Base-by-base conservation (phyloP, 1,140 invertebrate species). In the Teleogryllus occipitalis region DNA sequence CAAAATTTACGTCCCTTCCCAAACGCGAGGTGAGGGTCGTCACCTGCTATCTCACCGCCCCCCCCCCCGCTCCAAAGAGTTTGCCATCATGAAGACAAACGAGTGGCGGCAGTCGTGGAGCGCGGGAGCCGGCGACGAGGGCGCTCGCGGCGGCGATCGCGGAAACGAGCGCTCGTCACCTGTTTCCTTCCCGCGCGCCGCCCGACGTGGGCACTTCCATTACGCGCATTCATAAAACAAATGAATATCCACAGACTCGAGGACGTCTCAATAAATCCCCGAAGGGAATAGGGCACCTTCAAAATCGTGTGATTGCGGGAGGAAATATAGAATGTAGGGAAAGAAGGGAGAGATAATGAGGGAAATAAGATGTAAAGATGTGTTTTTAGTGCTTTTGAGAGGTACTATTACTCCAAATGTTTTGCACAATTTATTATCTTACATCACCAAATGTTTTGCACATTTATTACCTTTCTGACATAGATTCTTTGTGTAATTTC, bases 161-260 rank as follows among this genome's bases (percentile, higher is more conserved):
- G 54, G 18, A 65, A 18, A 10, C 18, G 54, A 65, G 54, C 10
- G 54, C 54, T 65, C 54, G 18, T 65, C 54, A 65, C 54, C 54
- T 14, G 54, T 65, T 65, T 18, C 54, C 54, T 65, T 65, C 54
- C 54, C 54, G 10, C 10, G 54, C 10, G 54, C 54, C 54, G 54
- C 10, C 2, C 10, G 10, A 65, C 7, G 10, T 18, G 10, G 54
- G 10, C 54, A 10, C 18, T 18, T 14, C 54, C 54, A 65, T 65
- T 65, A 65, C 54, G 54, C 54, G 18, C 54, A 65, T 65, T 65
- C 54, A 65, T 65, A 65, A 65, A 65, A 65, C 54, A 65, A 65
- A 65, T 65, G 54, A 18, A 65, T 18, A 65, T 65, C 54, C 10
- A 1, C 2, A 18, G 54, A 65, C 54, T 65, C 54, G 54, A 65